These are phyloP conservation scores for Ptychoptera albimana DNA, from an alignment of 2,888 invertebrate genomes.

Conservation along the genomic window DNA sequence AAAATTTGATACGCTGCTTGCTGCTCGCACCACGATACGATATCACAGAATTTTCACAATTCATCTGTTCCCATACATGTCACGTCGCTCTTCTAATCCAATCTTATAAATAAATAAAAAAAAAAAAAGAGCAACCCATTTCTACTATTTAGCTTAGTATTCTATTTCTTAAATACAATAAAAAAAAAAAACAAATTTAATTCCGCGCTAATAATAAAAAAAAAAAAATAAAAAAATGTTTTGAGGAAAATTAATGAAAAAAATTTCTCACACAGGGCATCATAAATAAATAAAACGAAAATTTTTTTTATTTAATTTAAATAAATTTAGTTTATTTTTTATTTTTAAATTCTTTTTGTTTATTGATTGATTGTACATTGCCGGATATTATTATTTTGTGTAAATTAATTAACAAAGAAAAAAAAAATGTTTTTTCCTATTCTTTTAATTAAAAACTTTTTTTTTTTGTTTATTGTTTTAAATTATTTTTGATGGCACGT, in stretches of 20 bases:
- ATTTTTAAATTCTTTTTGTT: background rate
- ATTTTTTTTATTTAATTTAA: too few species aligned
- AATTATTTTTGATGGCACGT: background rate
- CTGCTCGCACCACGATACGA: too few species aligned
- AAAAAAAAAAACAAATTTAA: background rate
- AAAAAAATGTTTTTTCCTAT: background rate
- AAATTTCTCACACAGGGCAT: conserved; percentile 3
- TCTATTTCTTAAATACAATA: background rate
- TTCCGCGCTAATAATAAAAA: background rate
- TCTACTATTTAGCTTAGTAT: background rate
- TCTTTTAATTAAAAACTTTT: background rate
- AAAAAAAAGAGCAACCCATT: background rate
- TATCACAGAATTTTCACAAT: too few species aligned
- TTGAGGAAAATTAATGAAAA: conserved; percentile 5
- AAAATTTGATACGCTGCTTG: too few species aligned
- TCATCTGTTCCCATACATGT: too few species aligned
- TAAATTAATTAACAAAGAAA: conserved; percentile 7
- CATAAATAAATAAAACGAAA: background rate
- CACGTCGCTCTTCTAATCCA: background rate
- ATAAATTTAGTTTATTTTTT: background rate
- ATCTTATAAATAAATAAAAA: conserved; percentile 1
- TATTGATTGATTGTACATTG: too few species aligned
- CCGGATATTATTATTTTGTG: conserved; percentile 4
- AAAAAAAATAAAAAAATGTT: background rate
- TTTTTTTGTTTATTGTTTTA: too few species aligned